Base-by-base conservation (phyloP, 2,113 vertebrate genomes). In the Labrus mixtus region DNA sequence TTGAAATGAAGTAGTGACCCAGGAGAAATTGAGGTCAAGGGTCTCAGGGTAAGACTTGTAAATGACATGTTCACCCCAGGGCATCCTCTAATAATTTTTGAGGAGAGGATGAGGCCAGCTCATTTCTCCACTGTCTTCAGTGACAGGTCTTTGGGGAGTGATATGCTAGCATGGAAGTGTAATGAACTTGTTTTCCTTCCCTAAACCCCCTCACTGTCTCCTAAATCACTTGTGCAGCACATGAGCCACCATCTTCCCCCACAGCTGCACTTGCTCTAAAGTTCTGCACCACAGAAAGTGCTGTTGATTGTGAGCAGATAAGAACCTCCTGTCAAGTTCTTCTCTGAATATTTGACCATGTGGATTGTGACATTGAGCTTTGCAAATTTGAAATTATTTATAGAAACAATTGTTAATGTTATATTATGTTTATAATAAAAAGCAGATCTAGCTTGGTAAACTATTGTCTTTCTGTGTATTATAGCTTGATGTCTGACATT, bases 101-200 rank as follows among this genome's bases (percentile, higher is more conserved):
- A 81, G 82, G 76, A 84, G 82, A 78, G 84, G 81, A 88, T 77
- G 78, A 82, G 86, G 91, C 85, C 89, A 76, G 73, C 82, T 90
- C 74, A 81, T 93, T 93, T 90, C 87, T 92, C 87, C 87, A 85
- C 89, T 81, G 88, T 89, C 90, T 84, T 90, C 80, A 78, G 45
- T 81, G 89, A 90, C 89, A 79, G 72, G 85, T 91, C 93, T 92
- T 91, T 66, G 76, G 93, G 94, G 94, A 94, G 91, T 75, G 85
- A 93, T 93, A 87, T 87, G 88, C 88, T 91, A 91, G 92, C 83
- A 92, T 91, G 90, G 89, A 93, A 89, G 88, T 91, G 91, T 94
- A 93, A 94, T 93, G 92, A 93, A 94, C 93, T 93, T 86, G 89
- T 93, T 94, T 93, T 91, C 90, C 84, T 91, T 90, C 86, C 91